Percentiles rank a stretch among this genome's conserved stretches.
Conservation (phyloP, 2,888 invertebrate species). For the Phasia obesa region DNA sequence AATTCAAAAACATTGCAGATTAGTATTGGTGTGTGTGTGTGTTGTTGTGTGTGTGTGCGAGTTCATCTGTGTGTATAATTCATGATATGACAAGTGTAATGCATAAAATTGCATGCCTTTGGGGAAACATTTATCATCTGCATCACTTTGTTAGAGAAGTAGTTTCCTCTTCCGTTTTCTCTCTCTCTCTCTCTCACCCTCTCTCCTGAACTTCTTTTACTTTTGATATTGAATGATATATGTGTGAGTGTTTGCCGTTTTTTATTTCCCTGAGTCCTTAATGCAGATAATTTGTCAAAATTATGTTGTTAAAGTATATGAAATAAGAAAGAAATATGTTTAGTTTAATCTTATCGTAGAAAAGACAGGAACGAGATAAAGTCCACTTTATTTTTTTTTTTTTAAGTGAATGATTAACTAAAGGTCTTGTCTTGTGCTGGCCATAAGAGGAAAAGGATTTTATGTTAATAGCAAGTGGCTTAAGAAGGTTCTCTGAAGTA, state of each 20-base stretch:
- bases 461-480: too few species aligned
- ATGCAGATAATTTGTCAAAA: conserved; percentile 67
- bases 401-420: too few species aligned
- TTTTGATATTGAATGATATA: conserved; percentile 33
- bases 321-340: neutral
- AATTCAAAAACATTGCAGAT: neutral
- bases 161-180: neutral
- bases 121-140: conserved; percentile 68
- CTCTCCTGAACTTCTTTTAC: neutral
- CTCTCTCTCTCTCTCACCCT: neutral
- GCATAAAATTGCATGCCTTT: conserved; percentile 69
- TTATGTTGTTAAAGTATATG: conserved; percentile 10
- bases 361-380: neutral
- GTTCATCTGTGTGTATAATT: conserved; percentile 29
- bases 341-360: conserved; percentile 5
- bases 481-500: too few species aligned
- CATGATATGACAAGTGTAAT: conserved; percentile 70
- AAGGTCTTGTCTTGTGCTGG: too few species aligned
- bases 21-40: neutral
- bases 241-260: conserved; percentile 17
- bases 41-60: neutral
- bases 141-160: conserved; percentile 49
- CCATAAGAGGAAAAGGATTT: too few species aligned
- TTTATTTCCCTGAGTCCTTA: conserved; percentile 15
- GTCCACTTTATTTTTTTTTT: too few species aligned